Conservation (phyloP, 1,140 invertebrate species). For the Lordiphosa mommai region DNA sequence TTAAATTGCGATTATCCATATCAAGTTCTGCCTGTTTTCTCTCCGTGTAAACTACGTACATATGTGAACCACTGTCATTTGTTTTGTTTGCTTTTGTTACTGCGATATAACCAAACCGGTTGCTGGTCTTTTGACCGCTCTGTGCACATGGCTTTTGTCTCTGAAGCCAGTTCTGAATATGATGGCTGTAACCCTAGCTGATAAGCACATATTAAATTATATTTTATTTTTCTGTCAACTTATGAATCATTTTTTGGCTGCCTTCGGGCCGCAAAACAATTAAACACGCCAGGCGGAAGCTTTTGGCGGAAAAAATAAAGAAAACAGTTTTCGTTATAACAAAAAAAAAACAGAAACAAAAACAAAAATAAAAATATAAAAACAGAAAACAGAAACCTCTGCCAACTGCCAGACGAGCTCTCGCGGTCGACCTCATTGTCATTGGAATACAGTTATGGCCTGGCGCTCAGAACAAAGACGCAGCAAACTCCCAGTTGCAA, state of each 20-base stretch:
- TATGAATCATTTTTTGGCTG: background rate
- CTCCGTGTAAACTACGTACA: conserved; percentile 9
- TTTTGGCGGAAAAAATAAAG: conserved; percentile 24
- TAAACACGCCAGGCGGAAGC: conserved; percentile 40
- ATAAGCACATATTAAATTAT: conserved; percentile 27
- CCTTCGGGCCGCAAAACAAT: background rate
- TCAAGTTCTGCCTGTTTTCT: too few relatives aligned
- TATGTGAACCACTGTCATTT: conserved; percentile 65
- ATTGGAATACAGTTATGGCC: conserved; percentile 67
- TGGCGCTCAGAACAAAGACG: conserved; percentile 35
- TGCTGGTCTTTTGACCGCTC: too few relatives aligned
- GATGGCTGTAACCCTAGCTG: conserved; percentile 8
- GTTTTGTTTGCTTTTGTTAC: conserved; percentile 30
- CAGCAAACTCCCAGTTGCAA: conserved; percentile 1
- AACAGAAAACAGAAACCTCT: conserved; percentile 28
- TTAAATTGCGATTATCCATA: too few relatives aligned
- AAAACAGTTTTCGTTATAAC: conserved; percentile 27
- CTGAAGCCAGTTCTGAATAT: conserved; percentile 2
- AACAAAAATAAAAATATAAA: too few relatives aligned
- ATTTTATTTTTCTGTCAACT: conserved; percentile 4
- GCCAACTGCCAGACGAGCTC: conserved; percentile 19
- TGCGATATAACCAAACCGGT: too few relatives aligned
- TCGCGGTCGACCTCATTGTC: conserved; percentile 56
- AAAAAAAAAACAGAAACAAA: conserved; percentile 14
- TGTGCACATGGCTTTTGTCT: too few relatives aligned